These are phyloP conservation scores for Saguinus imperator DNA, from an alignment of 2,113 vertebrate species.

Conservation along the genomic window DNA sequence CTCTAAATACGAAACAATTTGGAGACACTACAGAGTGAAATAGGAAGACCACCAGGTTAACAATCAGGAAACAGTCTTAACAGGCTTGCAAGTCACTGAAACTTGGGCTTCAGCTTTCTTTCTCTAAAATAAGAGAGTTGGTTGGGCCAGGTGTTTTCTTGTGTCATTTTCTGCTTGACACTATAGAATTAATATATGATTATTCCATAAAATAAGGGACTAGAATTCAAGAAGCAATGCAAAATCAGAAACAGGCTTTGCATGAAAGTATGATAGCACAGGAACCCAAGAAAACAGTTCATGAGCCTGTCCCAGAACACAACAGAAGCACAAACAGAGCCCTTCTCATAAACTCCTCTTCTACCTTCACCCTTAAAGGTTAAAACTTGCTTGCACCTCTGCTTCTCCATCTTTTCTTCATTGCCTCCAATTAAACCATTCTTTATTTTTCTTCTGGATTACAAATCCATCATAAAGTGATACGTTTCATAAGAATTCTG, in stretches of 20 bases:
- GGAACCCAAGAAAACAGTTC: neutral
- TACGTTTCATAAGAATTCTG: neutral
- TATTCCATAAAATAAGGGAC: conserved; percentile 1
- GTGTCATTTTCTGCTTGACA: neutral
- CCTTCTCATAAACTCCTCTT: neutral
- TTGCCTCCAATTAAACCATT: neutral
- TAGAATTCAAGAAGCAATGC: neutral
- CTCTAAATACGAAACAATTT: neutral
- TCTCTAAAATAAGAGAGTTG: neutral
- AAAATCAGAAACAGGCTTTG: neutral
- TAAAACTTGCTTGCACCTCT: neutral
- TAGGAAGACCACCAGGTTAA: neutral
- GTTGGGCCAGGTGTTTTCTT: neutral
- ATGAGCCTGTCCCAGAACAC: neutral
- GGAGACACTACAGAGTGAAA: neutral
- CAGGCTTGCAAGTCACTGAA: neutral
- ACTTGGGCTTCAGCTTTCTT: neutral
- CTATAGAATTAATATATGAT: neutral
- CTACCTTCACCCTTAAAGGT: neutral
- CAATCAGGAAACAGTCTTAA: neutral
- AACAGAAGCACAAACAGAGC: neutral
- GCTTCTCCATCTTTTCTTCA: neutral
- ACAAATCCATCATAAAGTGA: neutral
- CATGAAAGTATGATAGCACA: neutral
- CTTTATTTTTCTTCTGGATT: conserved; percentile 3